Evolutionary conservation across 2,888 invertebrate species (phyloP), one percentile per base, ranked within the genome.

Genomic region (Eustalomyia histrio): DNA sequence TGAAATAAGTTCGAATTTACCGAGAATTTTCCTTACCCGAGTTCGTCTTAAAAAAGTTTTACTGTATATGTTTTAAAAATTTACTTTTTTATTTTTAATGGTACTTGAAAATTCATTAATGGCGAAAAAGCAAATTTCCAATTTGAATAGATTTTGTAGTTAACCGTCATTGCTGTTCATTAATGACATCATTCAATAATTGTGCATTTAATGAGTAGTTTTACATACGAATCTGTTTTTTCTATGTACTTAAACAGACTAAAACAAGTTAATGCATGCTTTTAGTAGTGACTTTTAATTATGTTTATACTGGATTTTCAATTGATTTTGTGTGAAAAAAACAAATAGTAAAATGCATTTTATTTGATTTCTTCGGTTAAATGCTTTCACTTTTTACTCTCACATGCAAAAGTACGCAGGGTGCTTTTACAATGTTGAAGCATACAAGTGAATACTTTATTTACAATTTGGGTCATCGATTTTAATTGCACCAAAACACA

Each of bases 391-490:
- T 72, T 72, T 61, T 72, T 53, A n/a, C 43, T n/a, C 43, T 39
- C 10, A 39, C 7, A 1, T 4, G 29, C n/a, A 47, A n/a, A 14
- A n/a, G 43, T 47, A 47, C 29, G 29, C 2, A 21, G 4, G 21
- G 29, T 29, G 7, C 29, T 29, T 29, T 4, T 29, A 29, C 29
- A 29, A 29, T 29, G 29, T 29, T 47, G 43, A 39, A 39, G 39
- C 9, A 39, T 6, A 39, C 12, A 39, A 39, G 39, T 12, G 43
- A 47, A 6, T n/a, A 47, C 43, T n/a, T 43, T 43, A 43, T 14
- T 43, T 60, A 52, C 50, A 74, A 72, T 61, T 78, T 67, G 53
- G 76, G 76, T 61, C 72, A 78, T 65, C 71, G 71, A 72, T 72
- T 78, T 76, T 78, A 61, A 61, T 69, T 71, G 57, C 57, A 52